Evolutionary conservation across 2,113 vertebrate genomes (phyloP), one percentile per base, ranked within the genome.

Genomic region (Calypte anna): DNA sequence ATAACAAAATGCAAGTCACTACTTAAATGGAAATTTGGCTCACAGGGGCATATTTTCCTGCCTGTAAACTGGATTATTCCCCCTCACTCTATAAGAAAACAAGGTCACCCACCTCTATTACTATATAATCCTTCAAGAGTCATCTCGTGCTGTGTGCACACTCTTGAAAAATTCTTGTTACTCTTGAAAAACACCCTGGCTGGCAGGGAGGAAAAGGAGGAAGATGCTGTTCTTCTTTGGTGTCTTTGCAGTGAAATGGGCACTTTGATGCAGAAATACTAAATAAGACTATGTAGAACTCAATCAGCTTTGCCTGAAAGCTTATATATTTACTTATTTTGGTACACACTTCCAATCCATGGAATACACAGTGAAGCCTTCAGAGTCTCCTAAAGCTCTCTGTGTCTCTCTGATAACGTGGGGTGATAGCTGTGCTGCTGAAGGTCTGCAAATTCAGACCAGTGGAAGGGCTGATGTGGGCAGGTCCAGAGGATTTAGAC

Each of bases 331-430:
- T 61, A n/a, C n/a, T 64, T 3, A 30, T 89, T 82, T 59, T 63
- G 68, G 4, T 20, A 90, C 55, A 19, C 70, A 28, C 17, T 83
- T 4, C 36, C 33, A 62, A 88, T 36, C 38, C 3, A 1, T 3
- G 13, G 61, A 50, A 36, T n/a, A 62, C 48, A 53, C 28, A 36
- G 54, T 10, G 43, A 67, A 57, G 83, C 44, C n/a, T 66, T 81
- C 31, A 27, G 70, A 66, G 46, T 64, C 30, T 87, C 19, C 17
- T 46, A 28, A 70, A 83, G 57, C 43, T 78, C 46, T 72, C 30
- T n/a, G 6, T 15, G 40, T 62, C 66, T 70, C 38, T 67, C 33
- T 0, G 0, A 3, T n/a, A 48, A 38, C 0, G 2, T 1, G 8
- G 21, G 27, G 12, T 50, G 46, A 14, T 9, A 48, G 57, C 76